phyloP scores from a whole-genome alignment of 2,888 invertebrate genomes.

The Drosophila paracracens region DNA sequence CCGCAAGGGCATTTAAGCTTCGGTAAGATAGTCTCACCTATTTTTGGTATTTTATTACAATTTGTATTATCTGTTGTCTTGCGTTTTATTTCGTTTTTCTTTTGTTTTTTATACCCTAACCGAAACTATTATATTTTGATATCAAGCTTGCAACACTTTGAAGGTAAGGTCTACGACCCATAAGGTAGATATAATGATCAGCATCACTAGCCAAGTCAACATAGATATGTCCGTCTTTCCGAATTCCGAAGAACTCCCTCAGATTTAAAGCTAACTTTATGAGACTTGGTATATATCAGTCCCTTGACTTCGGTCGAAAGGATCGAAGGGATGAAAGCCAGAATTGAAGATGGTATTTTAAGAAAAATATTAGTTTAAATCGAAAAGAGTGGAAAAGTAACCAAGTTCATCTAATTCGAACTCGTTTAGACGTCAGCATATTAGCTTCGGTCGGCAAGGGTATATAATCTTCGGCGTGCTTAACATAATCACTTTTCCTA shows the following conservation, averaged over 20 bases:
- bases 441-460: background rate
- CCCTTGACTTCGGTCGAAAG: too few relatives aligned
- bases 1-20: slow-evolving; percentile 17
- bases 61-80: slow-evolving; percentile 30
- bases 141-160: background rate
- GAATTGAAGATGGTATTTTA: background rate
- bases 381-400: background rate
- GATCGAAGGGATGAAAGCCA: background rate
- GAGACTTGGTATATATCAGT: background rate
- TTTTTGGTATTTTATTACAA: slow-evolving; percentile 33
- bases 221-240: too few relatives aligned
- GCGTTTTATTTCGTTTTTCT: slow-evolving; percentile 30
- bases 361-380: background rate
- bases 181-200: background rate
- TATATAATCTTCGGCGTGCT: background rate
- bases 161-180: background rate
- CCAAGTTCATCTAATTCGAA: background rate
- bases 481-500: slow-evolving; percentile 7
- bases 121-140: background rate
- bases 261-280: background rate
- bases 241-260: background rate
- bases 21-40: background rate
- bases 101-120: slow-evolving; percentile 21
- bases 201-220: too few relatives aligned
- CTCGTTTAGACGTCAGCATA: background rate